phyloP scores from a whole-genome alignment of 2,888 invertebrate species.

The Calliphora vomitoria region DNA sequence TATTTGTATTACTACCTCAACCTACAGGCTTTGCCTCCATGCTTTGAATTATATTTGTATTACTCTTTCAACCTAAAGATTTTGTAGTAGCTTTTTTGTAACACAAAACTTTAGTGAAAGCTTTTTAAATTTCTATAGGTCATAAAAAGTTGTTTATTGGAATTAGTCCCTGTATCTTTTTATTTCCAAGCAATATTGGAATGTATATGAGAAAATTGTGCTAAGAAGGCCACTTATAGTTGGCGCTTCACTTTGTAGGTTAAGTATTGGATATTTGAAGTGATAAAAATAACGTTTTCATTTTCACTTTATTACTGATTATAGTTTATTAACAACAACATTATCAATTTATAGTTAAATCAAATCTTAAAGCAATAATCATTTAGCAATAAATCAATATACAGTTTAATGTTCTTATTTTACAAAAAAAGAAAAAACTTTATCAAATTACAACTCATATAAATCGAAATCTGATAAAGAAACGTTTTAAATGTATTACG shows the following conservation, averaged over 20 bases:
- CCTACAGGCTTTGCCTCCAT: too few species aligned
- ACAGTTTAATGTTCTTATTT: not conserved
- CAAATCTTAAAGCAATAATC: not conserved
- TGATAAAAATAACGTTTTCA: not conserved
- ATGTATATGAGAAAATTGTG: not conserved
- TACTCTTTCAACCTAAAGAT: too few species aligned
- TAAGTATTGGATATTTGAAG: not conserved
- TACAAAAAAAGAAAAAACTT: not conserved
- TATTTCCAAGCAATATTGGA: too few species aligned
- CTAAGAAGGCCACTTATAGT: not conserved
- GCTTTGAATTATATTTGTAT: too few species aligned
- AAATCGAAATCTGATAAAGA: slow-evolving; percentile 1
- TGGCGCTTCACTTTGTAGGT: not conserved
- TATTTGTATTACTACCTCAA: too few species aligned
- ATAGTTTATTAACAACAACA: not conserved
- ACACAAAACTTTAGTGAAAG: too few species aligned
- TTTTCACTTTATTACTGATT: not conserved
- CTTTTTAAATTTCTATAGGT: too few species aligned
- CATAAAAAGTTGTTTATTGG: too few species aligned
- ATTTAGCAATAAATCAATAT: not conserved
- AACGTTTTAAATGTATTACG: not conserved
- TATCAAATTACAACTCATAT: not conserved
- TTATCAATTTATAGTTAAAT: not conserved
- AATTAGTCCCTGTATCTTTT: too few species aligned
- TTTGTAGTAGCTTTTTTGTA: too few species aligned